These are phyloP conservation scores for Oreochromis mossambicus DNA, from an alignment of 2,797 vertebrate species.

Conservation along the genomic window DNA sequence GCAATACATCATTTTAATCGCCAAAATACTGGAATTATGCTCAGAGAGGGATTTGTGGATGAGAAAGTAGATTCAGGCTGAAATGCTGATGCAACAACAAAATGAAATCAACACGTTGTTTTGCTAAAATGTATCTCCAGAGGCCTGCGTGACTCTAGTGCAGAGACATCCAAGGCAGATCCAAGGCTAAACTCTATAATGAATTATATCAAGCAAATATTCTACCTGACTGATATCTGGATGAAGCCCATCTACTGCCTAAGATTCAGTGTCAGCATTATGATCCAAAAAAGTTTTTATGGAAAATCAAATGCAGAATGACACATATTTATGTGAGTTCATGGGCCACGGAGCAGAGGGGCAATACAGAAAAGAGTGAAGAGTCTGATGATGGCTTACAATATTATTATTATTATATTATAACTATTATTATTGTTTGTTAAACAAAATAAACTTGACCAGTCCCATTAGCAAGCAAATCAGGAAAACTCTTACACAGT, in stretches of 20 bases:
- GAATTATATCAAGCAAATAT: background rate
- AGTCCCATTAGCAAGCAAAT: background rate
- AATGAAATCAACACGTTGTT: conserved; percentile 30
- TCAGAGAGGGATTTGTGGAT: conserved; percentile 33
- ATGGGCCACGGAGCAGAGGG: background rate
- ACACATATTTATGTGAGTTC: background rate
- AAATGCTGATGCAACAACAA: conserved; percentile 16
- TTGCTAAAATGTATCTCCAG: conserved; percentile 26
- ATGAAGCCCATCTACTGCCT: background rate
- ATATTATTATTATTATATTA: background rate
- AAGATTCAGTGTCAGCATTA: background rate
- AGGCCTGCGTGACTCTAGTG: background rate
- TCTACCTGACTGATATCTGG: background rate
- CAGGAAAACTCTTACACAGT: background rate
- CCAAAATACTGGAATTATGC: conserved; percentile 41
- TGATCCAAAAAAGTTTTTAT: background rate
- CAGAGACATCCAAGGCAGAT: background rate
- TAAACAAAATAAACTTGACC: background rate
- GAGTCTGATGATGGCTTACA: background rate
- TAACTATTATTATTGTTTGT: background rate
- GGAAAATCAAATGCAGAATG: background rate
- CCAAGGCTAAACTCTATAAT: background rate
- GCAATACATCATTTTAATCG: conserved; percentile 50
- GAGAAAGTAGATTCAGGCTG: conserved; percentile 4
- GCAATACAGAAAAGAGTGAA: background rate